phyloP scores from a whole-genome alignment of 2,888 invertebrate species.

The Linnaemya vulpina region DNA sequence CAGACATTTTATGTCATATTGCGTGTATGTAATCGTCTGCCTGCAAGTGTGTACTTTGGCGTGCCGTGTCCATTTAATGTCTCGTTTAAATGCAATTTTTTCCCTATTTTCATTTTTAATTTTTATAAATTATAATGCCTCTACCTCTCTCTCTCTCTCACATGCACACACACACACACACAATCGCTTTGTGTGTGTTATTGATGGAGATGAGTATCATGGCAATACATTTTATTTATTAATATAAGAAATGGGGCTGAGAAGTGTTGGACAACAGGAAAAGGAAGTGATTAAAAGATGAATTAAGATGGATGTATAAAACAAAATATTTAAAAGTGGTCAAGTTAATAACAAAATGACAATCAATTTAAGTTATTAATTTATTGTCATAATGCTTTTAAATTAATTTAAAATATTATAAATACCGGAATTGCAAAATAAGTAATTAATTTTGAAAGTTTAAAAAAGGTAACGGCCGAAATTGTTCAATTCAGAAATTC shows the following conservation, averaged over 20 bases:
- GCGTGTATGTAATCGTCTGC: constrained; percentile 36
- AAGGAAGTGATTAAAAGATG: constrained; percentile 12
- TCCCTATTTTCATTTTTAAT: constrained; percentile 24
- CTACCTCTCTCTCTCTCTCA: not conserved
- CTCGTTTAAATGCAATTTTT: constrained; percentile 43
- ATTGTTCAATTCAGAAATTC: too few species aligned
- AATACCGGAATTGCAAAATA: too few species aligned
- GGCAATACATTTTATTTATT: constrained; percentile 49
- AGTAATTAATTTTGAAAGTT: too few species aligned
- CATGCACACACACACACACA: too few species aligned
- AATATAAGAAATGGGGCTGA: constrained; percentile 29
- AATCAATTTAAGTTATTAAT: not conserved
- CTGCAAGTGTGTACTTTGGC: constrained; percentile 24
- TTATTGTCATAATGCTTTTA: not conserved
- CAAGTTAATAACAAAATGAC: constrained; percentile 2
- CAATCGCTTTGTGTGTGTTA: too few species aligned
- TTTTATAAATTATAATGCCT: constrained; percentile 47
- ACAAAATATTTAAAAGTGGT: not conserved
- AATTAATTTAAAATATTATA: not conserved
- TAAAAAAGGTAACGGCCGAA: too few species aligned
- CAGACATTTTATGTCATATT: constrained; percentile 63
- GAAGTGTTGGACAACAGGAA: constrained; percentile 43
- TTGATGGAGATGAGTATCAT: constrained; percentile 25
- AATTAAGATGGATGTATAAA: constrained; percentile 34
- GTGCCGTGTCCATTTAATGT: constrained; percentile 61